Evolutionary conservation across 2,888 invertebrate species (phyloP), one percentile per base, ranked within the genome.

Genomic region (Periphyllus acericola): DNA sequence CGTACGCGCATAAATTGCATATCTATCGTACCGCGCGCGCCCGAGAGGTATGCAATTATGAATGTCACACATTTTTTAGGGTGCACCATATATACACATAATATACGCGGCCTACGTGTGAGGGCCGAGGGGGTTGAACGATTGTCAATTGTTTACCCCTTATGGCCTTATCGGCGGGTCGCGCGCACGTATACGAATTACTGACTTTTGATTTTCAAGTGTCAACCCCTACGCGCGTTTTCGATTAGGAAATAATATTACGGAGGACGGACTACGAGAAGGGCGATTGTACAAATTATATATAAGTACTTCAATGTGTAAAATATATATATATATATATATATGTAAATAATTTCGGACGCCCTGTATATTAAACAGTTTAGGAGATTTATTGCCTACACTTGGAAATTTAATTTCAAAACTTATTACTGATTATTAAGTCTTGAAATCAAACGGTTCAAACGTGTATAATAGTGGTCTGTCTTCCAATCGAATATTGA

Each of bases 131-230:
- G 86, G 86, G 80, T 87, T 60, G 72, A 81, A 81, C 74, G 79
- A 66, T 87, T 80, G 55, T 60, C 68, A 68, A 87, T 87, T 74
- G 86, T 87, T 74, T 80, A 74, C 60, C 86, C 60, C 84, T 71
- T 76, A 76, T 71, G 60, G 60, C 60, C 60, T 21, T 60, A 86
- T 79, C 71, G 78, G 3, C 36, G 68, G 79, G 85, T 71, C 52
- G 46, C 25, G 66, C 78, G 36, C 46, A 40, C 36, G 6, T 36
- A 60, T 32, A 36, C 71, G 36, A 71, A 68, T 52, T 71, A 79
- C 79, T 71, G 85, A 86, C 85, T 79, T 86, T 79, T 79, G 85
- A 86, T 86, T 83, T 86, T 71, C n/a, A 55, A 79, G 85, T 79
- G 85, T 86, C 85, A 66, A 86, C 85, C 85, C 85, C 55, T 55